These are phyloP conservation scores for Muscina levida DNA, from an alignment of 2,888 invertebrate species.

Conservation along the genomic window DNA sequence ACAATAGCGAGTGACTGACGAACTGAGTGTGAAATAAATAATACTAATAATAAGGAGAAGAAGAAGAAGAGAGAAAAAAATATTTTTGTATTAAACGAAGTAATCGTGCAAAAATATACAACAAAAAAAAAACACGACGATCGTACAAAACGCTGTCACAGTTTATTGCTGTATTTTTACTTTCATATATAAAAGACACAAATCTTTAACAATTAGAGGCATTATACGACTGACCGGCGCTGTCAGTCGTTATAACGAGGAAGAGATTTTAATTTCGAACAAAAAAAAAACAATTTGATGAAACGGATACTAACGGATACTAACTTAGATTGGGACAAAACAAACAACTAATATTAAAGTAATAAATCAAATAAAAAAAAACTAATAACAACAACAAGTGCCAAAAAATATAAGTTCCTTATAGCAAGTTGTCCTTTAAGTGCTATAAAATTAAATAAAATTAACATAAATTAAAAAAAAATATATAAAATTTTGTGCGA, in stretches of 20 bases:
- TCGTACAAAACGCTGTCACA: conserved; percentile 12
- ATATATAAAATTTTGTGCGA: conserved; percentile 20
- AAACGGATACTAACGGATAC: no score
- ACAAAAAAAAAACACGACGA: conserved; percentile 49
- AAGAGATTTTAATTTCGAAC: not conserved
- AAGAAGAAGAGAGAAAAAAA: not conserved
- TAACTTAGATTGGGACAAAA: no score
- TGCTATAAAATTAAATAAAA: no score
- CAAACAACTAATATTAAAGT: conserved; percentile 33
- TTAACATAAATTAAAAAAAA: conserved; percentile 32
- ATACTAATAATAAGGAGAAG: not conserved
- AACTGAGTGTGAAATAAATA: conserved; percentile 38
- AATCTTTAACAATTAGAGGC: conserved; percentile 53
- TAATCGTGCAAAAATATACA: conserved; percentile 47
- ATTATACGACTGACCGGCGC: conserved; percentile 59
- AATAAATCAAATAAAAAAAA: no score
- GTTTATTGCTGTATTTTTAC: not conserved
- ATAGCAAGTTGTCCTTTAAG: no score
- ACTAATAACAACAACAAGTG: no score
- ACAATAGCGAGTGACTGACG: conserved; percentile 34
- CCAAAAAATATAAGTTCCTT: no score
- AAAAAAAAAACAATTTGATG: conserved; percentile 1
- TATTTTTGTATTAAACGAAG: conserved; percentile 34
- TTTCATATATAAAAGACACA: conserved; percentile 52
- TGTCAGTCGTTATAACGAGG: conserved; percentile 48